Evolutionary conservation across 2,797 vertebrate species (phyloP).

Genomic region (Hydrophis major): DNA sequence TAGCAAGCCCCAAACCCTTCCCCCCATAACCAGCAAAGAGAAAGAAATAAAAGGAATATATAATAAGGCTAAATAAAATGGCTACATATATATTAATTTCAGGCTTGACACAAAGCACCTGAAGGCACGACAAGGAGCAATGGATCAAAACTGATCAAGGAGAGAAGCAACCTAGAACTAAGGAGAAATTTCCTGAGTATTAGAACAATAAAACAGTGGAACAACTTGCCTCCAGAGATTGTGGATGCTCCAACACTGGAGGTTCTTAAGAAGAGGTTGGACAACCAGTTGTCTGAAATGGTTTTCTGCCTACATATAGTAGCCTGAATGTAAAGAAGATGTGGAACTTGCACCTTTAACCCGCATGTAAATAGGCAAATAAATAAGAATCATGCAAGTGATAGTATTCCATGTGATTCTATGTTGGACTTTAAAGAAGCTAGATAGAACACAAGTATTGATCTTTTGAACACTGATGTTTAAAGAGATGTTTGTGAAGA

Average conservation of each 20-base stretch:
- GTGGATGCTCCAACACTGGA: background rate
- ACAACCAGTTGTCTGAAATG: too few species aligned
- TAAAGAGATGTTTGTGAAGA: background rate
- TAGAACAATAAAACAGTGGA: background rate
- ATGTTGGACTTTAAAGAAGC: background rate
- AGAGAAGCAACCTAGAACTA: background rate
- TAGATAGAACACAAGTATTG: background rate
- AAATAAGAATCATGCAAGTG: background rate
- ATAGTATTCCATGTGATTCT: background rate
- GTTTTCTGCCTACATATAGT: background rate
- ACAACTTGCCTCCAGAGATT: background rate
- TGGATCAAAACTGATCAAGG: background rate
- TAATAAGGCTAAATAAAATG: too few species aligned
- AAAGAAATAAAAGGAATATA: too few species aligned
- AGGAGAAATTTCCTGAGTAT: background rate
- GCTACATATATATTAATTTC: too few species aligned
- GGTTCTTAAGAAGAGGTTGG: too few species aligned
- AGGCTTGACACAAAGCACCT: too few species aligned
- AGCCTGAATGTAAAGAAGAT: background rate
- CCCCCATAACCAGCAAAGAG: too few species aligned
- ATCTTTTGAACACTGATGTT: background rate
- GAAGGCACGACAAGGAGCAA: background rate
- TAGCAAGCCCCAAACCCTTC: too few species aligned
- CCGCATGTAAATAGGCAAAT: background rate
- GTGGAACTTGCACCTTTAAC: background rate